Percentiles rank a stretch among this genome's conserved stretches.
phyloP scores from a whole-genome alignment of 37 sponge, comb jelly and placozoan species.

The Ianthella basta region DNA sequence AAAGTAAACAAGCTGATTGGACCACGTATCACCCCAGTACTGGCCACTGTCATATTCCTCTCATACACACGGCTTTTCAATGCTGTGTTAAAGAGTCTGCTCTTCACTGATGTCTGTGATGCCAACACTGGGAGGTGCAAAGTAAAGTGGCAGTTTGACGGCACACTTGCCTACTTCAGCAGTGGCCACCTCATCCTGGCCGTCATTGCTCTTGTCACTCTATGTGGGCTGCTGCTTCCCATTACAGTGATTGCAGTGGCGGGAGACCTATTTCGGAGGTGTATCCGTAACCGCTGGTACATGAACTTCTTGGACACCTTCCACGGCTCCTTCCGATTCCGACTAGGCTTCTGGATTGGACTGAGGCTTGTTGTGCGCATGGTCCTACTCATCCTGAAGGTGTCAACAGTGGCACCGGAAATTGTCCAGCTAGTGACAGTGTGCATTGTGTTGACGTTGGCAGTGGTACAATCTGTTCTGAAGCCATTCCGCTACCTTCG shows the following conservation, averaged over 20 bases:
- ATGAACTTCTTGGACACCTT: constrained; percentile 26
- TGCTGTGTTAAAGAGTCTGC: neutral
- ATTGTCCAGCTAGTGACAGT: neutral
- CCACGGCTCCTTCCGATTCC: constrained; percentile 9
- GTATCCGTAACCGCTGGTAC: constrained; percentile 4
- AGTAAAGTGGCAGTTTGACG: constrained; percentile 31
- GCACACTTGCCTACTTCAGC: constrained; percentile 5
- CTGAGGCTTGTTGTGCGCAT: constrained; percentile 47
- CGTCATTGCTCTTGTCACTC: neutral
- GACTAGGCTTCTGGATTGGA: constrained; percentile 58
- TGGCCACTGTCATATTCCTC: constrained; percentile 32
- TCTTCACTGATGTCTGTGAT: neutral
- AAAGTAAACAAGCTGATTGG: constrained; percentile 12
- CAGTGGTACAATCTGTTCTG: neutral
- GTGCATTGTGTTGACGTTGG: neutral
- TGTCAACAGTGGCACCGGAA: neutral
- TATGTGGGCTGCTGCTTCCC: constrained; percentile 13
- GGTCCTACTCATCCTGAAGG: neutral
- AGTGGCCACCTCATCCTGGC: constrained; percentile 23
- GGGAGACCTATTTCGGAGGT: constrained; percentile 7
- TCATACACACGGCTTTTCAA: constrained; percentile 31
- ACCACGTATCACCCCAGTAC: constrained; percentile 30
- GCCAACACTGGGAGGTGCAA: too few species aligned
- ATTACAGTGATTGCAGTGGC: constrained; percentile 1
- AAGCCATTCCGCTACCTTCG: constrained; percentile 5